Evolutionary conservation across 2,797 vertebrate species (phyloP).

Genomic region (Malurus leucopterus): DNA sequence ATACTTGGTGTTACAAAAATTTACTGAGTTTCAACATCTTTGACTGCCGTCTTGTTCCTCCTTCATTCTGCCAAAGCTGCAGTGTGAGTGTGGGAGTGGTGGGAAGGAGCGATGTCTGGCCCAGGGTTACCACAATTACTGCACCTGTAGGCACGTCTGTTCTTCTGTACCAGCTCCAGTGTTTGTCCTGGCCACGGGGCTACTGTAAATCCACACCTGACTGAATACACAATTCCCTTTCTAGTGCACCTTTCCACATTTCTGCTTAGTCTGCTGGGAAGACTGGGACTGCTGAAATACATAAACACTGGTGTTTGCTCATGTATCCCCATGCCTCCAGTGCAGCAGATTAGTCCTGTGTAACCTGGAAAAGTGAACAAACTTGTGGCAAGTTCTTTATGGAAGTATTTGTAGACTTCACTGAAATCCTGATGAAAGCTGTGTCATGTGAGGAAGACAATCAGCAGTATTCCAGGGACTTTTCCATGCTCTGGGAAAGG

Average conservation of each 20-base stretch:
- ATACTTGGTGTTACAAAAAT: not conserved
- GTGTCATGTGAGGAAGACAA: not conserved
- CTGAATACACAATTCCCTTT: not conserved
- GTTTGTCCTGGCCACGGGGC: not conserved
- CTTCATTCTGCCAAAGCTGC: not conserved
- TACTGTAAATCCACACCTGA: not conserved
- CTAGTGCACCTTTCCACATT: not conserved
- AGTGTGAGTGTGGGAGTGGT: not conserved
- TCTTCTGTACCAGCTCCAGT: not conserved
- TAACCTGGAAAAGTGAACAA: not conserved
- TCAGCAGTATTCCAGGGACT: not conserved
- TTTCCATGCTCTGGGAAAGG: not conserved
- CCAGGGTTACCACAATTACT: not conserved
- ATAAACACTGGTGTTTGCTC: not conserved
- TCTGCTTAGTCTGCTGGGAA: not conserved
- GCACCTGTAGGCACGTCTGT: fast-evolving
- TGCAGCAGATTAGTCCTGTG: not conserved
- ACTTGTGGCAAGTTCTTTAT: not conserved
- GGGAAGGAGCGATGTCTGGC: not conserved
- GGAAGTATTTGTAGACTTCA: not conserved
- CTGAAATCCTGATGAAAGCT: not conserved
- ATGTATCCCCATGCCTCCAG: not conserved
- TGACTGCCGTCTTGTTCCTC: not conserved
- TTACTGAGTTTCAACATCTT: not conserved
- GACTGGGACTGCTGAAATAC: not conserved